Conservation (phyloP, 2,797 vertebrate species). For the Anguilla obscura region DNA sequence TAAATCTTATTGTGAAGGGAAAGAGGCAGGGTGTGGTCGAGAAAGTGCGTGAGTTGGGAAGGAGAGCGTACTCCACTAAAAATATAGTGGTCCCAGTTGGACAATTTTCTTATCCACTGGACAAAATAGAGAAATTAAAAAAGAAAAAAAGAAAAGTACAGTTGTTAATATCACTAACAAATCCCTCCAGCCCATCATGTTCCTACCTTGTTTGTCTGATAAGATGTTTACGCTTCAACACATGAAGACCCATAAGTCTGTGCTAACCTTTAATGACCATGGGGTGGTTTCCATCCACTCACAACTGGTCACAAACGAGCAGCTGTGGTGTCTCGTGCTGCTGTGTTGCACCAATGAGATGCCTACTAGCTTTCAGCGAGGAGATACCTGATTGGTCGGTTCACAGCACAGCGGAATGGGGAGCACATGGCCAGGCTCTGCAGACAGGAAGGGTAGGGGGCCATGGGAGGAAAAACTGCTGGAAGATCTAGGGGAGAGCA, state of each 20-base stretch:
- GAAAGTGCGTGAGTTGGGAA: background rate
- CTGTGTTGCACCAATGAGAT: background rate
- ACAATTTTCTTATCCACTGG: background rate
- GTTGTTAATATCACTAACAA: background rate
- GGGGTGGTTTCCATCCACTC: background rate
- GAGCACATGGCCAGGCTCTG: constrained; percentile 6
- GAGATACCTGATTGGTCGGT: background rate
- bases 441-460: constrained; percentile 30
- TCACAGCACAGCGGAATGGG: background rate
- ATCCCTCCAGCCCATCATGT: background rate
- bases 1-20: constrained; percentile 1
- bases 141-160: background rate
- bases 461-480: background rate
- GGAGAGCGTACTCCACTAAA: background rate
- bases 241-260: background rate
- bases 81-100: background rate
- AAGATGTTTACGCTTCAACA: background rate
- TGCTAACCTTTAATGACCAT: background rate
- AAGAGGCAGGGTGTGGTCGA: background rate
- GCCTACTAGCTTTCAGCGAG: background rate
- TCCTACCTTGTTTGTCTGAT: background rate
- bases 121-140: constrained; percentile 12
- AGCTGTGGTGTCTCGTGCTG: background rate
- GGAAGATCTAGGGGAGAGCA: constrained; percentile 39
- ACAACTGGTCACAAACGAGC: background rate